Evolutionary conservation across 1,140 invertebrate genomes (phyloP).

Genomic region (Sipha flava): DNA sequence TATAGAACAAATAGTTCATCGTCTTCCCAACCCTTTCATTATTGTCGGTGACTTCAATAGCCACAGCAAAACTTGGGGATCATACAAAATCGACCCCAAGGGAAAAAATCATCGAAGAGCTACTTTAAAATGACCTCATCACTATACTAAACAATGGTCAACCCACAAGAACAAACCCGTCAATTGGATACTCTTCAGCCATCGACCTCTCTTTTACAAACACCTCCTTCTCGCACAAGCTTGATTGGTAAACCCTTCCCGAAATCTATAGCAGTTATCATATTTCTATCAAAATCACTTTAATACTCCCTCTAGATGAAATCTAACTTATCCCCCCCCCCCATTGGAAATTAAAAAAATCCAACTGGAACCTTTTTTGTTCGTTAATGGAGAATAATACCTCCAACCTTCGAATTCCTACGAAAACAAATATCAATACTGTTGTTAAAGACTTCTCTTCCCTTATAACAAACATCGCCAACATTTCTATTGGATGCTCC

Average conservation of each 20-base stretch:
- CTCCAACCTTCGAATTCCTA: background rate
- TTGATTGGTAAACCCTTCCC: background rate
- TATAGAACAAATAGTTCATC: background rate
- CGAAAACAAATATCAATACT: background rate
- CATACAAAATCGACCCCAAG: background rate
- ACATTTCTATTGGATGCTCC: background rate
- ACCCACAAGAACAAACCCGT: background rate
- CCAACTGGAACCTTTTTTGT: background rate
- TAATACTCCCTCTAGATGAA: background rate
- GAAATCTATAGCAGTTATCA: background rate
- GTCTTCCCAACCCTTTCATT: background rate
- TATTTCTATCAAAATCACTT: background rate
- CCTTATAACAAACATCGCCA: background rate
- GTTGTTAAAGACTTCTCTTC: background rate
- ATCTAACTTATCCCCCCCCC: background rate
- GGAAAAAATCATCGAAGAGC: slow-evolving; percentile 2
- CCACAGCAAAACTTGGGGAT: background rate
- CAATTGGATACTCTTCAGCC: background rate
- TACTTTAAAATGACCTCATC: background rate
- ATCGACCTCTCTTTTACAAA: background rate
- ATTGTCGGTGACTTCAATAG: background rate
- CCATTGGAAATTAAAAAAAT: background rate
- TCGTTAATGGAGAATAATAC: background rate
- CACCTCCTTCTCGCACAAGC: background rate
- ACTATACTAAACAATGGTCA: background rate